These are phyloP conservation scores for Cuculus canorus DNA, from an alignment of 2,797 vertebrate genomes.

Conservation along the genomic window DNA sequence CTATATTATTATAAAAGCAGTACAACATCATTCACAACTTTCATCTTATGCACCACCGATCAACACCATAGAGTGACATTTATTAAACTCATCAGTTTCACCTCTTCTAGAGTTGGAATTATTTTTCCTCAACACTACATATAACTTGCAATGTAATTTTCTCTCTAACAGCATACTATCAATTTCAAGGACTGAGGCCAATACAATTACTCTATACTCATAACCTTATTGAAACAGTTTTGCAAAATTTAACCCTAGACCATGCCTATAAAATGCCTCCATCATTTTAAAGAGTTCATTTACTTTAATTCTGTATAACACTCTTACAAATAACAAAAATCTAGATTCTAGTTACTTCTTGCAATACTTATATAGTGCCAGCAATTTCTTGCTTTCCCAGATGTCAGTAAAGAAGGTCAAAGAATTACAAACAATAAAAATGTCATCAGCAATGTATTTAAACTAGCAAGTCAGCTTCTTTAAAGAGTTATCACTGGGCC, in stretches of 20 bases:
- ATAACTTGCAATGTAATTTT: not conserved
- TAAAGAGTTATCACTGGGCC: not conserved
- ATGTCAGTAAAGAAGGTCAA: not conserved
- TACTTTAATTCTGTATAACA: not conserved
- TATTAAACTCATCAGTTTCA: not conserved
- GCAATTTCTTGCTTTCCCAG: not conserved
- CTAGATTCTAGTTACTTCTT: not conserved
- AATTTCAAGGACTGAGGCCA: not conserved
- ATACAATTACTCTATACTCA: not conserved
- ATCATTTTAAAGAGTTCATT: not conserved
- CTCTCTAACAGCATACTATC: not conserved
- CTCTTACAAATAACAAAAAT: not conserved
- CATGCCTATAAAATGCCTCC: not conserved
- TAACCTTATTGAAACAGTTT: not conserved
- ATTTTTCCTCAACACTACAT: not conserved
- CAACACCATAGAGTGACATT: not conserved
- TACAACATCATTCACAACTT: not conserved
- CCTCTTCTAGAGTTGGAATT: not conserved
- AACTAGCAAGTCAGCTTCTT: not conserved
- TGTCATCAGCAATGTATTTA: not conserved
- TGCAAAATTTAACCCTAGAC: not conserved
- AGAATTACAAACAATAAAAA: not conserved
- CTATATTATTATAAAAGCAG: not conserved
- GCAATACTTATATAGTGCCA: not conserved
- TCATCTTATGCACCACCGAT: not conserved